A percentile compares a stretch with the other conserved stretches of the same genome.
Conservation (phyloP, 2,797 vertebrate species). For the Oreochromis mossambicus region DNA sequence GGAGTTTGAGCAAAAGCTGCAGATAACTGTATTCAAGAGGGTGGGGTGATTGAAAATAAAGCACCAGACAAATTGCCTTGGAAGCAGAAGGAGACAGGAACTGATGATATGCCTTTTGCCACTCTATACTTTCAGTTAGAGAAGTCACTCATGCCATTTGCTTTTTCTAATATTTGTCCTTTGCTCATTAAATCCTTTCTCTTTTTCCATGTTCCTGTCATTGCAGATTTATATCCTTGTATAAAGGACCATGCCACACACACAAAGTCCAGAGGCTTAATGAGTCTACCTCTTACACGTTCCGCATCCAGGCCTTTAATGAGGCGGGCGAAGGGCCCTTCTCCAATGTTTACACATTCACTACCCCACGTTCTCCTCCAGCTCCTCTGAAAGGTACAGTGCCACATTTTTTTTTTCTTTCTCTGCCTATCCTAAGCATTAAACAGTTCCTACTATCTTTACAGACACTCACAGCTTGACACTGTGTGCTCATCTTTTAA, state of each 20-base stretch:
- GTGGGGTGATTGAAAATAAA: neutral
- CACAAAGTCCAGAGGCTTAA: constrained; percentile 98
- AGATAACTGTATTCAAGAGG: neutral
- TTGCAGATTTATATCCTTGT: constrained; percentile 90
- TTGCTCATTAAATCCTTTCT: constrained; percentile 39
- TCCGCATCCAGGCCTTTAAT: constrained; percentile 98
- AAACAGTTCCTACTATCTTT: constrained; percentile 17
- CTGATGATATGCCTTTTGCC: constrained; percentile 9
- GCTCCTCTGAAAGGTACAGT: constrained; percentile 89
- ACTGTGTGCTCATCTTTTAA: constrained; percentile 23
- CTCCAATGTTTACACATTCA: constrained; percentile 93
- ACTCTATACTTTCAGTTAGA: constrained; percentile 7
- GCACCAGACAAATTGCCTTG: neutral
- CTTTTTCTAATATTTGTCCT: constrained; percentile 26
- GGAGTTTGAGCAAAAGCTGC: neutral
- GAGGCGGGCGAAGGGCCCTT: constrained; percentile 96
- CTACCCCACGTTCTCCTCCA: constrained; percentile 91
- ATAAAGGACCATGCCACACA: constrained; percentile 96
- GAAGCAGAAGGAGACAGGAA: neutral
- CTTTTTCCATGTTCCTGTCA: constrained; percentile 22
- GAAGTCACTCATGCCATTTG: constrained; percentile 8
- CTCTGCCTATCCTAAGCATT: neutral
- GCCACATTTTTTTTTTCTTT: neutral
- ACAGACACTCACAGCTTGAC: constrained; percentile 8
- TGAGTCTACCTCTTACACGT: constrained; percentile 95